phyloP scores from a whole-genome alignment of 2,113 vertebrate species.

The Hippolais icterina region DNA sequence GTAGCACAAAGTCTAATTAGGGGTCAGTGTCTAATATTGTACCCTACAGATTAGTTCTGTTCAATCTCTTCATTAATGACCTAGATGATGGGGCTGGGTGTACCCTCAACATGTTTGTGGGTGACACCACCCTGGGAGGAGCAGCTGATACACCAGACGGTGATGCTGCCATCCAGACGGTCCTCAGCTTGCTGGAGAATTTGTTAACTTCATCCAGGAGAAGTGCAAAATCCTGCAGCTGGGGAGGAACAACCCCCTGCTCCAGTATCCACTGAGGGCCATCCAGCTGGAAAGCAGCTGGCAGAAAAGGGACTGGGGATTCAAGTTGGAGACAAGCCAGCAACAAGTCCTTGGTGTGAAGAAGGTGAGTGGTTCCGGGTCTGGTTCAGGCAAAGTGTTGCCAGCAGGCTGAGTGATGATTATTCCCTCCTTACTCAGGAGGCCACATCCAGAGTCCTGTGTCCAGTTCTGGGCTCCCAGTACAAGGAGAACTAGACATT shows the following conservation, averaged over 20 bases:
- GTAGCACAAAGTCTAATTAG: background rate
- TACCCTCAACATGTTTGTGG: background rate
- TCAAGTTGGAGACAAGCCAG: background rate
- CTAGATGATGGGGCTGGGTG: background rate
- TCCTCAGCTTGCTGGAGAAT: background rate
- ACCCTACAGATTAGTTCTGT: background rate
- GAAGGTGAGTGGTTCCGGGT: background rate
- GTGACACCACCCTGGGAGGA: background rate
- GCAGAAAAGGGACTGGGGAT: background rate
- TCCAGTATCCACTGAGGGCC: rapidly evolving
- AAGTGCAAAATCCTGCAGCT: background rate
- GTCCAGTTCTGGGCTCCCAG: background rate
- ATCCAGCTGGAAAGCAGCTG: background rate
- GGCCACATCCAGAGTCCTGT: background rate
- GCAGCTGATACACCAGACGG: background rate
- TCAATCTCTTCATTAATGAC: background rate
- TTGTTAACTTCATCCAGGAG: background rate
- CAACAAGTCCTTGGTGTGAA: background rate
- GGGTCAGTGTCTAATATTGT: too few species aligned
- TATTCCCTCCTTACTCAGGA: background rate
- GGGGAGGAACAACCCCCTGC: background rate
- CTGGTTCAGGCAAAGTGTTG: background rate
- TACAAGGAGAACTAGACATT: background rate
- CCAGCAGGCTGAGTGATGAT: background rate
- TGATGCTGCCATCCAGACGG: background rate